Evolutionary conservation across 2,888 invertebrate species (phyloP).

Genomic region (Drosophila monieri): DNA sequence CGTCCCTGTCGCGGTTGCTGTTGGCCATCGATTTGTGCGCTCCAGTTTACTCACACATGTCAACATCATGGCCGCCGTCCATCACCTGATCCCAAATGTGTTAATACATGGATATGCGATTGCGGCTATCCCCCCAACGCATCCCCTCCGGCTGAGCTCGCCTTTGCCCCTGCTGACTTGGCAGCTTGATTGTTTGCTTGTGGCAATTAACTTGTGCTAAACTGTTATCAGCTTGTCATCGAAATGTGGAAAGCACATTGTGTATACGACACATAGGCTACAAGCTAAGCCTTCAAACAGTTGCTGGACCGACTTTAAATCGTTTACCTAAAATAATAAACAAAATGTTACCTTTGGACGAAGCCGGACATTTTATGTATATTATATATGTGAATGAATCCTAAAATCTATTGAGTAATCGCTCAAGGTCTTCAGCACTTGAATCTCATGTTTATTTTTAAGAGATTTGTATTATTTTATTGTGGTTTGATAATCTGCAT

Average conservation of each 20-base stretch:
- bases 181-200: constrained; percentile 35
- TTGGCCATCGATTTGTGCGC: constrained; percentile 42
- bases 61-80: constrained; percentile 51
- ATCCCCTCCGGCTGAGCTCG: background rate
- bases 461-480: too few relatives aligned
- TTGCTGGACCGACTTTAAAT: background rate
- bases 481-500: too few relatives aligned
- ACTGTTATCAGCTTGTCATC: constrained; percentile 44
- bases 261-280: constrained; percentile 38
- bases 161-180: constrained; percentile 12
- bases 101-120: constrained; percentile 55
- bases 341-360: too few relatives aligned
- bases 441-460: too few relatives aligned
- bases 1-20: background rate
- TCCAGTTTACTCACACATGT: constrained; percentile 62
- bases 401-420: too few relatives aligned
- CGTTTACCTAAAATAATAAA: too few relatives aligned
- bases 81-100: constrained; percentile 64
- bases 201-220: constrained; percentile 49
- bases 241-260: constrained; percentile 40
- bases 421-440: too few relatives aligned
- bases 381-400: too few relatives aligned
- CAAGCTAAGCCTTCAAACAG: background rate
- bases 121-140: constrained; percentile 6
- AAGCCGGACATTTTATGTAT: too few relatives aligned